Evolutionary conservation across 2,113 vertebrate species (phyloP).

Genomic region (Neoarius graeffei): DNA sequence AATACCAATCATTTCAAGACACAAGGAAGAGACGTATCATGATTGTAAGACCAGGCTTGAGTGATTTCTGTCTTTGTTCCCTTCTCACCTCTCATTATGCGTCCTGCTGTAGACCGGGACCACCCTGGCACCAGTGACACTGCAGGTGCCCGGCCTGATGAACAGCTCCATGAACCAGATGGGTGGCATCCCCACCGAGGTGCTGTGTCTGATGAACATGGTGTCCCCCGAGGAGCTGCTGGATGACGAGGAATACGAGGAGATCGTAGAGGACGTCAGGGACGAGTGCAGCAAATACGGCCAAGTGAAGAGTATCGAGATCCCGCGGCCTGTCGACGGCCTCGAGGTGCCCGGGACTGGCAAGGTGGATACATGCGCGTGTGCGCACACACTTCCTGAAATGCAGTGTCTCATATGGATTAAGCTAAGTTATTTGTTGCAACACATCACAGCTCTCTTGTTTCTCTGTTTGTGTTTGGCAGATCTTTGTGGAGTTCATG

Average conservation of each 20-base stretch:
- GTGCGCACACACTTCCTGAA: background rate
- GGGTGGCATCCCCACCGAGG: constrained; percentile 87
- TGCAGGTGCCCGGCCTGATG: constrained; percentile 88
- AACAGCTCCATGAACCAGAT: constrained; percentile 86
- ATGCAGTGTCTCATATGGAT: background rate
- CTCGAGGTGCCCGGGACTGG: constrained; percentile 89
- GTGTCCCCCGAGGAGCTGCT: constrained; percentile 88
- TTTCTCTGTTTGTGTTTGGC: background rate
- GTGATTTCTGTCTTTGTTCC: background rate
- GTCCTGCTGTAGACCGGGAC: constrained; percentile 78
- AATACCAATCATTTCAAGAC: background rate
- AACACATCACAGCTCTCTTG: background rate
- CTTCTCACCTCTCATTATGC: background rate
- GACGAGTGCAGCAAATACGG: constrained; percentile 93
- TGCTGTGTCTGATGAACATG: constrained; percentile 95
- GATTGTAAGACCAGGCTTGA: background rate
- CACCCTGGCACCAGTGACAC: constrained; percentile 89
- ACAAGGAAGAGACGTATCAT: background rate
- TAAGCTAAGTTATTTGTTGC: background rate
- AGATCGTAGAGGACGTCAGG: constrained; percentile 88
- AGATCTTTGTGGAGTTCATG: constrained; percentile 95
- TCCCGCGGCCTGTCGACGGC: constrained; percentile 87
- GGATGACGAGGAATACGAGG: constrained; percentile 91
- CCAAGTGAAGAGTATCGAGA: constrained; percentile 91
- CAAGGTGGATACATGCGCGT: constrained; percentile 71